phyloP scores from a whole-genome alignment of 2,888 invertebrate genomes.

The Caenorhabditis wallacei region DNA sequence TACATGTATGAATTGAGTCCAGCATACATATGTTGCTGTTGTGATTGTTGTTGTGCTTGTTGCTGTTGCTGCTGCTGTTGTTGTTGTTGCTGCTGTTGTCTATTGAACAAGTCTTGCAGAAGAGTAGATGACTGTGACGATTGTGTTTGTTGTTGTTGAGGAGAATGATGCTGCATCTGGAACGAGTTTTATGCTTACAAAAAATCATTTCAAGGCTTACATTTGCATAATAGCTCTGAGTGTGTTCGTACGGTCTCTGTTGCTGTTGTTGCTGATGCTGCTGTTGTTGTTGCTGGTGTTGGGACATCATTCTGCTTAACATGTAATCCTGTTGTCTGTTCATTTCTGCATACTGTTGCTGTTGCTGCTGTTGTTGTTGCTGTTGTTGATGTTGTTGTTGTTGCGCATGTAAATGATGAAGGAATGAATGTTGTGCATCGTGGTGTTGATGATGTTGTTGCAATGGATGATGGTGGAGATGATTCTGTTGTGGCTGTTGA shows the following conservation, averaged over 20 bases:
- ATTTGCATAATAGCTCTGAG: conserved; percentile 7
- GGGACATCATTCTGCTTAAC: conserved; percentile 36
- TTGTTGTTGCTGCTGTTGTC: conserved; percentile 33
- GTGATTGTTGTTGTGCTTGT: conserved; percentile 25
- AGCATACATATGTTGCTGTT: conserved; percentile 50
- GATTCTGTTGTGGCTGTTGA: conserved; percentile 30
- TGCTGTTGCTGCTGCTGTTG: conserved; percentile 38
- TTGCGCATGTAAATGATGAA: conserved; percentile 44
- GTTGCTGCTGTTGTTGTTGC: conserved; percentile 41
- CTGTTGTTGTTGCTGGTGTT: conserved; percentile 25
- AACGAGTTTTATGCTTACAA: background rate
- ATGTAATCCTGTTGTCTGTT: conserved; percentile 30
- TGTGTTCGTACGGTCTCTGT: conserved; percentile 20
- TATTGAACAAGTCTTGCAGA: conserved; percentile 49
- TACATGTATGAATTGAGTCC: conserved; percentile 42
- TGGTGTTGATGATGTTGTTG: conserved; percentile 38
- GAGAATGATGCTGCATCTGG: conserved; percentile 54
- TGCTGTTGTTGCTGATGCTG: conserved; percentile 14
- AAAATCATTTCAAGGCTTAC: background rate
- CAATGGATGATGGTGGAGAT: conserved; percentile 27
- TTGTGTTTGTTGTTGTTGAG: conserved; percentile 41
- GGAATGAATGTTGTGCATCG: conserved; percentile 13
- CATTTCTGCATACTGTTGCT: conserved; percentile 31
- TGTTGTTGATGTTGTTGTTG: conserved; percentile 60
- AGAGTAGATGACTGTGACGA: conserved; percentile 46